Conservation (phyloP, 1,140 invertebrate species). For the Drosophila punjabiensis region DNA sequence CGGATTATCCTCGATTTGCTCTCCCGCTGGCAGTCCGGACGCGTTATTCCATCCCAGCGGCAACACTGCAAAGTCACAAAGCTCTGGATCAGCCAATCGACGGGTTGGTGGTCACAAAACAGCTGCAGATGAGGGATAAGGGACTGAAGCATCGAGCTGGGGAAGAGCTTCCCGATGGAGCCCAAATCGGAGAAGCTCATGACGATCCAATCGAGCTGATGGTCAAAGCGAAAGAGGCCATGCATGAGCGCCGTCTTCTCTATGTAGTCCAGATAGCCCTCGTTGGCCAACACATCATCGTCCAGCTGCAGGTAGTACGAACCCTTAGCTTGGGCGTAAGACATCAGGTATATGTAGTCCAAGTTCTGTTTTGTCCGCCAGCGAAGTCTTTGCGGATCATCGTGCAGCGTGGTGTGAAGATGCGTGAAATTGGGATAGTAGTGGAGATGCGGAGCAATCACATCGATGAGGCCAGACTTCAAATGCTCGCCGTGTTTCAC, state of each 20-base stretch:
- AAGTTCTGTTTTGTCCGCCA: conserved; percentile 49
- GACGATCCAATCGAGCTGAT: conserved; percentile 41
- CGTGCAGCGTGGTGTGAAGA: conserved; percentile 15
- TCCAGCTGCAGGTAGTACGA: conserved; percentile 54
- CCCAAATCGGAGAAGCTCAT: conserved; percentile 56
- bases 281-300: conserved; percentile 29
- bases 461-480: conserved; percentile 38
- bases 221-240: conserved; percentile 12
- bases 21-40: conserved; percentile 3
- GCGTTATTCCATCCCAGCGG: conserved; percentile 43
- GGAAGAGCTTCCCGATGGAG: conserved; percentile 51
- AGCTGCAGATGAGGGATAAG: conserved; percentile 30
- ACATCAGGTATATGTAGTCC: conserved; percentile 55
- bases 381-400: conserved; percentile 7
- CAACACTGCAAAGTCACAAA: conserved; percentile 46
- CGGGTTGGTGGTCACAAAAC: conserved; percentile 50
- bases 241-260: conserved; percentile 19
- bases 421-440: conserved; percentile 47
- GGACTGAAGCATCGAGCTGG: conserved; percentile 1
- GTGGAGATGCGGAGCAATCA: conserved; percentile 34
- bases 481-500: conserved; percentile 4
- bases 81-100: conserved; percentile 51
- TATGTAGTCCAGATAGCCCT: conserved; percentile 36
- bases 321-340: conserved; percentile 39
- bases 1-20: conserved; percentile 2